Percentiles rank a stretch among this genome's conserved stretches.
These are phyloP conservation scores for Napeogenes inachia DNA, from an alignment of 2,888 invertebrate genomes.

Conservation along the genomic window DNA sequence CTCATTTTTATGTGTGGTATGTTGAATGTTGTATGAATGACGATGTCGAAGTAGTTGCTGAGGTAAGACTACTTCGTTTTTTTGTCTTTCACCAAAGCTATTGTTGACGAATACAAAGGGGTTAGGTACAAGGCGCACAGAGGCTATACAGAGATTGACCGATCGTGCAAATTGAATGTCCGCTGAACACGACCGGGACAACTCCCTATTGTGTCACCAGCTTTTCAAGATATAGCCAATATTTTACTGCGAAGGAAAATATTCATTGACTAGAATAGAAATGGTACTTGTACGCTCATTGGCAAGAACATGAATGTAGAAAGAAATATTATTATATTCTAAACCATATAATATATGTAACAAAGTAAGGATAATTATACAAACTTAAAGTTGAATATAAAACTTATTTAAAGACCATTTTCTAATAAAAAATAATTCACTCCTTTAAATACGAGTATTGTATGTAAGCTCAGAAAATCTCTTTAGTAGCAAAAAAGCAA, in stretches of 20 bases:
- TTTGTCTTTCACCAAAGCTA: conserved; percentile 52
- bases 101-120: conserved; percentile 62
- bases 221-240: conserved; percentile 61
- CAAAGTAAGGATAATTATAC: too few species aligned
- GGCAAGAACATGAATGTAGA: too few species aligned
- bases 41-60: neutral
- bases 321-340: too few species aligned
- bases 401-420: too few species aligned
- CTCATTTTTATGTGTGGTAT: too few species aligned
- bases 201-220: conserved; percentile 55
- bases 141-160: conserved; percentile 63
- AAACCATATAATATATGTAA: too few species aligned
- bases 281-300: conserved; percentile 13
- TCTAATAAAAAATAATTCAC: too few species aligned
- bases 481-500: too few species aligned
- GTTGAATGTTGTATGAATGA: too few species aligned
- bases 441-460: too few species aligned
- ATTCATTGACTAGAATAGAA: conserved; percentile 39
- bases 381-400: too few species aligned
- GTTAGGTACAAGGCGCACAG: conserved; percentile 54
- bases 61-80: conserved; percentile 14
- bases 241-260: conserved; percentile 53
- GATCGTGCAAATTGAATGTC: conserved; percentile 72
- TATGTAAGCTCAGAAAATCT: too few species aligned
- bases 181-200: conserved; percentile 56